Evolutionary conservation across 1,140 invertebrate genomes (phyloP).

Genomic region (Rhagoletis zephyria): DNA sequence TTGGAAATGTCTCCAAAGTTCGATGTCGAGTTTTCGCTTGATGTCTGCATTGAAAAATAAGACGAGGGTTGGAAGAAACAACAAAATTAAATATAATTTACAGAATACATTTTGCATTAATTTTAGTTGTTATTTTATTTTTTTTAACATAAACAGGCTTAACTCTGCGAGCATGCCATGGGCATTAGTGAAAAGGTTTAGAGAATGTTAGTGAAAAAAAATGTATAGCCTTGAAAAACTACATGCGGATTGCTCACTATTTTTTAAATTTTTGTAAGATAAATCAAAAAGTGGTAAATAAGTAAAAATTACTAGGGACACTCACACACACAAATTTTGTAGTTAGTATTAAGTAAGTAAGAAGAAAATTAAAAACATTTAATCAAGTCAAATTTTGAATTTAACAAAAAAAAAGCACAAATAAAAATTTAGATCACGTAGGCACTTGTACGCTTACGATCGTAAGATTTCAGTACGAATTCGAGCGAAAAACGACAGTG

Average conservation of each 20-base stretch:
- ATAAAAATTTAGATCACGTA: neutral
- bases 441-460: conserved; percentile 6
- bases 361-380: no score
- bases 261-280: neutral
- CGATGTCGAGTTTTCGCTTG: conserved; percentile 69
- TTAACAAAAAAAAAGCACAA: no score
- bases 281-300: conserved; percentile 10
- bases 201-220: no score
- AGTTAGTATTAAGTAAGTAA: neutral
- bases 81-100: no score
- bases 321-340: conserved; percentile 24
- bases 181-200: no score
- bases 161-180: no score
- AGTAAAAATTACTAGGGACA: conserved; percentile 25
- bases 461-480: conserved; percentile 25
- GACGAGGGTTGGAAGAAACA: neutral
- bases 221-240: no score
- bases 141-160: no score
- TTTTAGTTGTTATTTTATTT: no score
- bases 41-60: conserved; percentile 61
- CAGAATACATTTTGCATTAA: no score
- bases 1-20: conserved; percentile 70
- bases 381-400: no score
- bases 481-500: neutral
- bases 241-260: no score